Evolutionary conservation across 2,113 vertebrate species (phyloP), one percentile per base, ranked within the genome.

Genomic region (Eurypyga helias): DNA sequence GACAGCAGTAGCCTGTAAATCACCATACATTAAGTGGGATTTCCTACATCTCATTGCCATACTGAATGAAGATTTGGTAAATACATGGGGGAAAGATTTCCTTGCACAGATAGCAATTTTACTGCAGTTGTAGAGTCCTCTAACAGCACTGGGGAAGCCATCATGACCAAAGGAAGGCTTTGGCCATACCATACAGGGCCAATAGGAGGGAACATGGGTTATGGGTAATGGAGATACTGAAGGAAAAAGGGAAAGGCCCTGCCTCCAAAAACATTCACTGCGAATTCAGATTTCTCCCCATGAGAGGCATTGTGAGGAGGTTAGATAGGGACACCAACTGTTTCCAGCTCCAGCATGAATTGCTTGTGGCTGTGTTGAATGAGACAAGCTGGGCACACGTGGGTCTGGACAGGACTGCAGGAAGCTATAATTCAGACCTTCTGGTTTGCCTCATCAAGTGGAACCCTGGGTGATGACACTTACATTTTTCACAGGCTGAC

Each of bases 301-400:
- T 7, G 13, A 81, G 12, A 77, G 36, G 51, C 29, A 41, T 14
- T 62, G 46, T 62, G 80, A 84, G 48, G 36, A 96, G 84, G 84
- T 93, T 91, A 93, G 66, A 48, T 82, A 45, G 87, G 89, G 70
- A 95, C 73, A 85, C 84, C 87, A 90, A 83, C 84, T 80, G 64
- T 83, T 93, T 76, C 49, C 46, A 83, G 26, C 33, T 89, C 64
- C 60, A 78, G 55, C 58, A 95, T 48, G 80, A 86, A 67, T 83
- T 43, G 71, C 64, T 95, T 65, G 83, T 61, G 90, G 64, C 82
- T 88, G 71, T 78, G 46, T 81, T 78, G 93, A 89, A 95, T 95
- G 43, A 96, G 89, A 75, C 94, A 90, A 83, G 15, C 77, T 84
- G 67, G n/a, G 17, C 28, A 33, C 58, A 66, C 3, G 0, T 45